Evolutionary conservation across 2,888 invertebrate species (phyloP).

Genomic region (Vandiemenella viatica): DNA sequence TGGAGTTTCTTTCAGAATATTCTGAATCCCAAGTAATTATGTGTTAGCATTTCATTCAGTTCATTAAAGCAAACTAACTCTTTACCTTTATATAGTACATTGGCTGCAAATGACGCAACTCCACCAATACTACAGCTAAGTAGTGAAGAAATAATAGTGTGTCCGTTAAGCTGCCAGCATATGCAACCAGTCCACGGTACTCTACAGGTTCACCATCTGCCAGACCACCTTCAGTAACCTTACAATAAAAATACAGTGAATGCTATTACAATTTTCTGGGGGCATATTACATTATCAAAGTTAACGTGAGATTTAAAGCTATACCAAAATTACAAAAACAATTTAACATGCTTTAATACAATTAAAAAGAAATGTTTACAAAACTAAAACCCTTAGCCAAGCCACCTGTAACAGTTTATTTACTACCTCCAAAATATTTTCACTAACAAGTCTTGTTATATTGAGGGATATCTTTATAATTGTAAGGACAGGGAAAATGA

Average conservation of each 20-base stretch:
- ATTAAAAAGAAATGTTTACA: neutral
- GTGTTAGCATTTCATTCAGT: too few species aligned
- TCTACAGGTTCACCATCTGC: conserved; percentile 61
- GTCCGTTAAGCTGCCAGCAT: conserved; percentile 84
- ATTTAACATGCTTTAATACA: neutral
- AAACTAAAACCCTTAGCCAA: too few species aligned
- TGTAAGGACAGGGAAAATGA: too few species aligned
- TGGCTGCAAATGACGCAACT: conserved; percentile 82
- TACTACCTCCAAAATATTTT: too few species aligned
- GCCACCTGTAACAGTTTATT: too few species aligned
- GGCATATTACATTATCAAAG: too few species aligned
- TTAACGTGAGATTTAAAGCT: too few species aligned
- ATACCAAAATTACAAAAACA: neutral
- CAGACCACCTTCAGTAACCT: conserved; percentile 59
- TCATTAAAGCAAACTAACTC: neutral
- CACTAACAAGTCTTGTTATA: too few species aligned
- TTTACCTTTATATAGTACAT: conserved; percentile 65
- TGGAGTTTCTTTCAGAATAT: too few species aligned
- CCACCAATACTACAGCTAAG: conserved; percentile 80
- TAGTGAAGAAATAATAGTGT: conserved; percentile 90
- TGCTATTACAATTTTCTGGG: neutral
- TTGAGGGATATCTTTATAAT: too few species aligned
- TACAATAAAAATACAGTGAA: conserved; percentile 17
- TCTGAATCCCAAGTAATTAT: too few species aligned
- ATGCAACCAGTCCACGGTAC: conserved; percentile 79